Conservation (phyloP, 2,797 vertebrate species). For the Ceryle rudis region DNA sequence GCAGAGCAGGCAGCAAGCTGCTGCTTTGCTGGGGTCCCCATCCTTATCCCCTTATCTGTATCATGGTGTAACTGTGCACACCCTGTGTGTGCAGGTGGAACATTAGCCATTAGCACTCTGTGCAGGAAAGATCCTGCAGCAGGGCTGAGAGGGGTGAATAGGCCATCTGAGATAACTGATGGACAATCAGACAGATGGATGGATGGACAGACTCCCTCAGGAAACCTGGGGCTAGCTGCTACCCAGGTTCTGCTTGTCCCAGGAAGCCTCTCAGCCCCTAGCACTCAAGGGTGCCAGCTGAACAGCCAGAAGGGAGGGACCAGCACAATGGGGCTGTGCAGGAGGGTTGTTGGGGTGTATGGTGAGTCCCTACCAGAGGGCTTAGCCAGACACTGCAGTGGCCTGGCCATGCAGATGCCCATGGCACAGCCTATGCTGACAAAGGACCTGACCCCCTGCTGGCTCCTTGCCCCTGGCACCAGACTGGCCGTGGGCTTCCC, state of each 20-base stretch:
- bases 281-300: not conserved
- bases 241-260: not conserved
- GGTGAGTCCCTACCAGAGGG: not conserved
- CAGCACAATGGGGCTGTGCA: fast-evolving
- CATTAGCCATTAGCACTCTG: not conserved
- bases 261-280: not conserved
- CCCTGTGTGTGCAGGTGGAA: not conserved
- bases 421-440: not conserved
- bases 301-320: not conserved
- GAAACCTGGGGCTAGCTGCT: not conserved
- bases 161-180: not conserved
- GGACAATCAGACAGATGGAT: not conserved
- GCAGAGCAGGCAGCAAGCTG: not conserved
- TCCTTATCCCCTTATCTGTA: not conserved
- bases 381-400: not conserved
- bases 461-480: not conserved
- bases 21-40: not conserved
- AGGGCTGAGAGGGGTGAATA: fast-evolving
- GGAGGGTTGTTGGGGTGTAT: not conserved
- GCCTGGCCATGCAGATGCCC: fast-evolving
- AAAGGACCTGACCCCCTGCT: not conserved
- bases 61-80: fast-evolving
- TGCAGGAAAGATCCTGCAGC: not conserved
- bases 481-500: not conserved
- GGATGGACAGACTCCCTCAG: not conserved